Evolutionary conservation across 2,113 vertebrate genomes (phyloP).

Genomic region (Odontophorus gujanensis): DNA sequence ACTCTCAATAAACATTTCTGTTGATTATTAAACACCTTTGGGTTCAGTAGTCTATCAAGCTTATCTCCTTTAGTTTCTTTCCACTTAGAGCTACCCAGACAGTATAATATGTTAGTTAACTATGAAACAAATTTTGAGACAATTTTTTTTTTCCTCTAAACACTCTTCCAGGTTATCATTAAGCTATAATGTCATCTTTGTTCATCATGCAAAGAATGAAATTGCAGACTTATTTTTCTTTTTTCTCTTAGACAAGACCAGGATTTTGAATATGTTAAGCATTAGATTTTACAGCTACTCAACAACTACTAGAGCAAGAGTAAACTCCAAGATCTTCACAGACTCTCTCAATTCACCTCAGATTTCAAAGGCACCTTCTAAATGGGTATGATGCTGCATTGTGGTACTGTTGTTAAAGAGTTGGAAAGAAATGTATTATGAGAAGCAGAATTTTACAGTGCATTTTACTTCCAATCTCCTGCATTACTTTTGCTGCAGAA

Average conservation of each 20-base stretch:
- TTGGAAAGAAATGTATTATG: not conserved
- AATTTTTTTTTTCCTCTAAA: not conserved
- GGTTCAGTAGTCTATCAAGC: not conserved
- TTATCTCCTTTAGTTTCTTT: not conserved
- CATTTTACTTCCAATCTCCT: not conserved
- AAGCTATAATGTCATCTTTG: not conserved
- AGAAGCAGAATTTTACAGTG: not conserved
- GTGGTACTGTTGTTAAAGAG: not conserved
- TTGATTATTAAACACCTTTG: not conserved
- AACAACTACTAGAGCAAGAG: not conserved
- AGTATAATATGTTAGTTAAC: not conserved
- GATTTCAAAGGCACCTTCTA: not conserved
- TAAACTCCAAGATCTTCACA: not conserved
- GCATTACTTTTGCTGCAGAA: not conserved
- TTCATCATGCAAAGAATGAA: not conserved
- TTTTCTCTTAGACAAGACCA: not conserved
- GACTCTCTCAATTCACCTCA: not conserved
- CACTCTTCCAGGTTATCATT: not conserved
- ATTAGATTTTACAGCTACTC: not conserved
- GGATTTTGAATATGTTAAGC: not conserved
- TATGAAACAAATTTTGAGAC: not conserved
- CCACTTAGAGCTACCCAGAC: not conserved
- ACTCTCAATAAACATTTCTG: not conserved
- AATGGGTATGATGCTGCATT: not conserved
- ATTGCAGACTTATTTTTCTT: not conserved